Percentiles rank a stretch among this genome's conserved stretches.
These are phyloP conservation scores for Mayetiola destructor DNA, from an alignment of 2,888 invertebrate species.

Conservation along the genomic window DNA sequence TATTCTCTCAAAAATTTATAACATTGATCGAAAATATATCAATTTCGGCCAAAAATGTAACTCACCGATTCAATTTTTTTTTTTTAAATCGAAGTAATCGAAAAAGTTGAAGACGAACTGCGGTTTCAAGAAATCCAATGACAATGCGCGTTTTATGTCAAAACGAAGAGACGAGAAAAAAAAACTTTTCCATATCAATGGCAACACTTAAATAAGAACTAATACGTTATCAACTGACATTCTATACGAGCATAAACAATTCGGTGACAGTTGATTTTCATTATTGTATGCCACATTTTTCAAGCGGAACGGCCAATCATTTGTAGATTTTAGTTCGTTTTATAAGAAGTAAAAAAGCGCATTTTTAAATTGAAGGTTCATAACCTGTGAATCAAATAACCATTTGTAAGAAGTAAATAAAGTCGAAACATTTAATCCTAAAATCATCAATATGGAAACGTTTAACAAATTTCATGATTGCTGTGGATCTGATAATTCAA, in stretches of 20 bases:
- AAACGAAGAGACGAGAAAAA: background rate
- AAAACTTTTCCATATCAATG: background rate
- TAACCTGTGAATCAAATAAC: background rate
- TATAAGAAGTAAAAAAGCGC: no score
- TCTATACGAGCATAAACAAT: background rate
- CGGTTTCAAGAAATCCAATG: no score
- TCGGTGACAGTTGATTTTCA: background rate
- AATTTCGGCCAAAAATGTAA: no score
- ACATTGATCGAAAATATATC: no score
- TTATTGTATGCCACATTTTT: background rate
- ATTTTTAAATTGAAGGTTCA: background rate
- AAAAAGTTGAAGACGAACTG: no score
- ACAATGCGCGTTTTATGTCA: background rate
- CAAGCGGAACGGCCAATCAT: no score
- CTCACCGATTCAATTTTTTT: no score
- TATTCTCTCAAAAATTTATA: no score
- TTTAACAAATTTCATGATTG: slow-evolving; percentile 7
- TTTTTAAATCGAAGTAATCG: no score
- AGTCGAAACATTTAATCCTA: background rate
- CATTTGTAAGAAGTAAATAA: background rate
- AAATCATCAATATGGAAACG: background rate
- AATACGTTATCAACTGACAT: background rate
- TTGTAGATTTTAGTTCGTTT: no score
- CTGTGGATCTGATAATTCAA: background rate
- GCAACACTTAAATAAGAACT: background rate